Base-by-base conservation (phyloP, 2,888 invertebrate species). In the Clanis bilineata region DNA sequence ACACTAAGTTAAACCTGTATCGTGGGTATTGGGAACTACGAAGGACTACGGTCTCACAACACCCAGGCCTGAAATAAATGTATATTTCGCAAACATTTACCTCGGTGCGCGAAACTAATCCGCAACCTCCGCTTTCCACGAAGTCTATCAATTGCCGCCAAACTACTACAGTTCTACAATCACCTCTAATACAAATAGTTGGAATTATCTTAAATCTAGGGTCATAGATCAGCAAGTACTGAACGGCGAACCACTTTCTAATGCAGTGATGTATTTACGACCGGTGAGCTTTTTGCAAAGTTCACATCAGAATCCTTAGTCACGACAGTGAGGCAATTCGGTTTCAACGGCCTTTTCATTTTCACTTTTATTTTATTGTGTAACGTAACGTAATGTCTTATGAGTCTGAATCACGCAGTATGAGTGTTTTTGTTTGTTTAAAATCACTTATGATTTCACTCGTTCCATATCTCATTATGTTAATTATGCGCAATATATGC, bases 351-450 rank as follows among this genome's bases (percentile, higher is more conserved):
- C 25, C 18, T 32, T 51, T 51, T 51, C 51, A 32, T 51, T 51
- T 51, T 51, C 51, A 32, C 51, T 51, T 51, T 51, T 28, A 32
- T 51, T 51, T 51, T 51, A 51, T 51, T 32, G 32, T 51, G 51
- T 51, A 51, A 51, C 32, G 32, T 28, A 18, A 32, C 10, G 28
- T 47, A 25, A 51, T 51, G 5, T 28, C 28, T 15, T 7, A 36
- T 25, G 6, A 45, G 23, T 9, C 15, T 51, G 51, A 51, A 51
- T 51, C 51, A 51, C 18, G 18, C 2, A 32, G 18, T 10, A 18
- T 51, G 18, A 18, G n/a, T 28, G n/a, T 22, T 44, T 47, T 15
- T 15, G 18, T 51, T 47, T 28, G 18, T 51, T 21, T n/a, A 28
- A 32, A 51, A 51, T 6, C 18, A 18, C 18, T 51, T 21, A 3